These are phyloP conservation scores for Leptura quadrifasciata DNA, from an alignment of 2,888 invertebrate species.

Conservation along the genomic window DNA sequence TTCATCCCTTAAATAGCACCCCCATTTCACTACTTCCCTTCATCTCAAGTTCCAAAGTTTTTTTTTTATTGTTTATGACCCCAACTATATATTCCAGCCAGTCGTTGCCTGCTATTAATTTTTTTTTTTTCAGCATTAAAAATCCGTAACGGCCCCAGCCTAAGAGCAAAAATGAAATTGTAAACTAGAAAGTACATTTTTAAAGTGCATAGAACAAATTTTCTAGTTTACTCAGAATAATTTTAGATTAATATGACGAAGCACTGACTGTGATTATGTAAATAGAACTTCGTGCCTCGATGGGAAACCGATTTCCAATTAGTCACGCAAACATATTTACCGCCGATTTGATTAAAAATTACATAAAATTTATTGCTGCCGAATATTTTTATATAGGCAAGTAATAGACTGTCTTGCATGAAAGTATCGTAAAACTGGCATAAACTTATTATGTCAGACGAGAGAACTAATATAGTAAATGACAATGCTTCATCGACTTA, in stretches of 20 bases:
- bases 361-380: constrained; percentile 15
- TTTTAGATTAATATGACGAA: background rate
- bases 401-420: background rate
- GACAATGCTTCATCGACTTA: background rate
- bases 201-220: background rate
- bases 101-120: too few relatives aligned
- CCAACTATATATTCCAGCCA: too few relatives aligned
- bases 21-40: too few relatives aligned
- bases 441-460: background rate
- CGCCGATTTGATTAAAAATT: constrained; percentile 18
- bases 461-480: background rate
- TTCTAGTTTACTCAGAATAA: background rate
- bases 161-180: too few relatives aligned
- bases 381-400: constrained; percentile 12
- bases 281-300: background rate
- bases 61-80: too few relatives aligned
- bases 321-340: constrained; percentile 17
- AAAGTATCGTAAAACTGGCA: background rate
- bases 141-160: too few relatives aligned
- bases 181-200: too few relatives aligned
- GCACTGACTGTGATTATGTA: background rate
- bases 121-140: too few relatives aligned
- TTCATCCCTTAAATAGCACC: too few relatives aligned
- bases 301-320: constrained; percentile 1
- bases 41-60: too few relatives aligned